phyloP scores from a whole-genome alignment of 2,888 invertebrate genomes.

The Sepiola atlantica region DNA sequence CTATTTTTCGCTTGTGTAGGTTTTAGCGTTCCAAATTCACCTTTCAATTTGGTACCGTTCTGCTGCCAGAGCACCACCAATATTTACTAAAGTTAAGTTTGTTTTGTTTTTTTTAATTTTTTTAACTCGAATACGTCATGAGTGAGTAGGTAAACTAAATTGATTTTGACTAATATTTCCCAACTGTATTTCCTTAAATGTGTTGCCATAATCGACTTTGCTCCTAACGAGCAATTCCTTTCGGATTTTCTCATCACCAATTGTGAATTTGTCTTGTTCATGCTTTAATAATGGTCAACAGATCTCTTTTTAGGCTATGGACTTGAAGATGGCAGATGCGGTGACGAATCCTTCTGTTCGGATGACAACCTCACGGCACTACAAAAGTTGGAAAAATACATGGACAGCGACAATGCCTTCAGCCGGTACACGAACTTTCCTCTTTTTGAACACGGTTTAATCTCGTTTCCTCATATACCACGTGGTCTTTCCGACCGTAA shows the following conservation, averaged over 20 bases:
- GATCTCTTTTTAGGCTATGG: constrained; percentile 57
- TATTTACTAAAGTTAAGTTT: too few relatives aligned
- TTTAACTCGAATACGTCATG: too few relatives aligned
- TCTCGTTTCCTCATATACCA: neutral
- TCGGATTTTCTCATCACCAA: too few relatives aligned
- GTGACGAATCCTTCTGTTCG: constrained; percentile 62
- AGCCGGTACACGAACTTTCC: constrained; percentile 67
- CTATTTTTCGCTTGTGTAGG: too few relatives aligned
- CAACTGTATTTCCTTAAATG: neutral
- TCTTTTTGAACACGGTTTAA: neutral
- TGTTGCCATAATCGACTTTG: neutral
- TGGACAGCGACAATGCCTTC: constrained; percentile 74
- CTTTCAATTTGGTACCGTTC: too few relatives aligned
- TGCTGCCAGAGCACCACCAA: too few relatives aligned
- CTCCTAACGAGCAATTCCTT: too few relatives aligned
- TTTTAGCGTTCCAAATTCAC: too few relatives aligned
- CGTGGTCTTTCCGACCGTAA: neutral
- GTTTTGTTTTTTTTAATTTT: too few relatives aligned
- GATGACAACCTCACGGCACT: constrained; percentile 73
- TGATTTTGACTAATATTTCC: neutral
- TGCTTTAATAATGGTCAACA: neutral
- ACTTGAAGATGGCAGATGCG: constrained; percentile 63
- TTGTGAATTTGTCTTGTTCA: too few relatives aligned
- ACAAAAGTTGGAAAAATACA: constrained; percentile 74
- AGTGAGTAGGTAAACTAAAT: too few relatives aligned